Conservation (phyloP, 2,888 invertebrate genomes). For the Andrena bicolor region DNA sequence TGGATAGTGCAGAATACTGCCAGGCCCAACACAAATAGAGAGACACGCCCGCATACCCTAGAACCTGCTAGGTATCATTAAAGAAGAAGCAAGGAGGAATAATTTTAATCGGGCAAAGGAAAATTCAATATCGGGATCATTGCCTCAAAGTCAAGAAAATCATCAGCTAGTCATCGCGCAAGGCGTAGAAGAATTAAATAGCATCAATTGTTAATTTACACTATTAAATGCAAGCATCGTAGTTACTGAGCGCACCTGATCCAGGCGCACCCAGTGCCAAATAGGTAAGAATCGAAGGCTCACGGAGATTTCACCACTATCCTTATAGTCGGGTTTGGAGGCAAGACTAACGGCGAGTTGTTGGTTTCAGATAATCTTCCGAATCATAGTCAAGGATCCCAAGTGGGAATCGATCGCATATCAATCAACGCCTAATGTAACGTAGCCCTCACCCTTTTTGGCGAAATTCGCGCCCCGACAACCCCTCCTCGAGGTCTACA, state of each 20-base stretch:
- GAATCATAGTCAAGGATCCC: slow-evolving; percentile 78
- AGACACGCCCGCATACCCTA: slow-evolving; percentile 77
- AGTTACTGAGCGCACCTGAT: slow-evolving; percentile 79
- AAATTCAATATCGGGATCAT: slow-evolving; percentile 71
- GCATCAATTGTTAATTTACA: slow-evolving; percentile 79
- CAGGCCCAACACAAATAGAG: slow-evolving; percentile 99
- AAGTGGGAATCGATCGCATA: slow-evolving; percentile 81
- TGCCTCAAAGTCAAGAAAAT: slow-evolving; percentile 72
- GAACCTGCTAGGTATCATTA: slow-evolving; percentile 69
- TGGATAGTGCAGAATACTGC: slow-evolving; percentile 99
- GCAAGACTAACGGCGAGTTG: too few species aligned
- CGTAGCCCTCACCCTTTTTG: slow-evolving; percentile 77
- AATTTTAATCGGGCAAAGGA: slow-evolving; percentile 58
- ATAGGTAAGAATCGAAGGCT: slow-evolving; percentile 75
- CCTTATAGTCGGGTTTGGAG: too few species aligned
- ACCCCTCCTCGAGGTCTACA: slow-evolving; percentile 76
- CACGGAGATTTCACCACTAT: too few species aligned
- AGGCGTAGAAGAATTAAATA: slow-evolving; percentile 81
- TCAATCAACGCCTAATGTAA: slow-evolving; percentile 83
- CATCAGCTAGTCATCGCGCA: slow-evolving; percentile 82
- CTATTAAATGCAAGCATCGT: slow-evolving; percentile 77
- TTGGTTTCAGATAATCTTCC: slow-evolving; percentile 82
- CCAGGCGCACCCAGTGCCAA: slow-evolving; percentile 81
- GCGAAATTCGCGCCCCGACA: slow-evolving; percentile 76
- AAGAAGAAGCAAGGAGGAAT: slow-evolving; percentile 45